phyloP scores from a whole-genome alignment of 2,797 vertebrate genomes.

The Bufotes viridis region DNA sequence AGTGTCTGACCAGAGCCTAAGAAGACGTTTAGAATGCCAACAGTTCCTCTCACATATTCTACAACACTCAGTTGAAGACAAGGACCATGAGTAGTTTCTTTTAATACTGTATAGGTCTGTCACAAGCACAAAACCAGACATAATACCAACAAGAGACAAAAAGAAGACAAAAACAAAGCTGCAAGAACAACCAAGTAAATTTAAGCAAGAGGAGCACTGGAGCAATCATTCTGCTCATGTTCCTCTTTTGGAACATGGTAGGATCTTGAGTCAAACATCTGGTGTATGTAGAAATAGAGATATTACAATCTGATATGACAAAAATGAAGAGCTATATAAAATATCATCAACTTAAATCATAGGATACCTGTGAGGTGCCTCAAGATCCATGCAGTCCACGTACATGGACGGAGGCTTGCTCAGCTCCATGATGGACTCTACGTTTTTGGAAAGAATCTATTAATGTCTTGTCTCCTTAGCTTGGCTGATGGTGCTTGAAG shows the following conservation, averaged over 20 bases:
- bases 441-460: not conserved
- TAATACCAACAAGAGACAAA: not conserved
- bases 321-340: not conserved
- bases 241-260: not conserved
- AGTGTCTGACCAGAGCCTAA: no score
- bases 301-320: not conserved
- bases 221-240: not conserved
- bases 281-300: not conserved
- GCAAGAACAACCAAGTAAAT: not conserved
- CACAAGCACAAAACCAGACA: not conserved
- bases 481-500: not conserved
- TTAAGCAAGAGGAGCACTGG: not conserved
- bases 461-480: not conserved
- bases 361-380: constrained; percentile 50
- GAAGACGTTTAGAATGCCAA: no score
- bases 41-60: not conserved
- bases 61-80: not conserved
- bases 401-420: not conserved
- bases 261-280: not conserved
- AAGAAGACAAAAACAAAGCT: not conserved
- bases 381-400: constrained; percentile 18
- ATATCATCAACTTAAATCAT: not conserved
- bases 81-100: not conserved
- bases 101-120: no score
- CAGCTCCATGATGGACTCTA: constrained; percentile 41